Percentiles rank a stretch among this genome's conserved stretches.
Conservation (phyloP, 2,113 vertebrate genomes). For the Pao palembangensis region DNA sequence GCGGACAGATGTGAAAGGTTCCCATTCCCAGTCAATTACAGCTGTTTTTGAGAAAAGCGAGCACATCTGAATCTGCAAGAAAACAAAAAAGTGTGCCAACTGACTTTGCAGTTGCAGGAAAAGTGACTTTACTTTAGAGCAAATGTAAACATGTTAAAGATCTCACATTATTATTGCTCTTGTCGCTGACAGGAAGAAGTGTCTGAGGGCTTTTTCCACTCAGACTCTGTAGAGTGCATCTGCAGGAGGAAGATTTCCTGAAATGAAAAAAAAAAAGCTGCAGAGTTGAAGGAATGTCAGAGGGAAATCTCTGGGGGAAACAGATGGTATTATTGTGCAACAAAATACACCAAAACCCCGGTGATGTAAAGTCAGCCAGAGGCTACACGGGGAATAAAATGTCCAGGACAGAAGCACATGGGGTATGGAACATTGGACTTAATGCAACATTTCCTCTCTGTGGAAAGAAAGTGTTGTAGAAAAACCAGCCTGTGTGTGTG, state of each 20-base stretch:
- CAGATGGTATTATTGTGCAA: background rate
- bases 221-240: background rate
- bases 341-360: background rate
- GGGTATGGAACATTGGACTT: conserved; percentile 9
- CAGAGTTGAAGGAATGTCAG: background rate
- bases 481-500: background rate
- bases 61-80: too few species aligned
- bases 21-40: conserved; percentile 18
- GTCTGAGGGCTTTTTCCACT: too few species aligned
- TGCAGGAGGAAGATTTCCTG: background rate
- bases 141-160: too few species aligned
- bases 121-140: too few species aligned
- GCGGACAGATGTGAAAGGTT: conserved; percentile 11
- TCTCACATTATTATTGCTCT: too few species aligned
- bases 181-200: too few species aligned
- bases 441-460: conserved; percentile 11
- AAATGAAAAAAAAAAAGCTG: too few species aligned
- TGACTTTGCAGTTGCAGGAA: too few species aligned
- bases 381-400: background rate
- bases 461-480: conserved; percentile 6
- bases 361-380: conserved; percentile 5
- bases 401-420: conserved; percentile 2
- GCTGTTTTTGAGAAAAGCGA: background rate
- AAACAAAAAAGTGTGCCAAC: too few species aligned
- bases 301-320: background rate